Percentiles rank a stretch among this genome's conserved stretches.
These are phyloP conservation scores for Pseudorectes ferrugineus DNA, from an alignment of 2,113 vertebrate species.

Conservation along the genomic window DNA sequence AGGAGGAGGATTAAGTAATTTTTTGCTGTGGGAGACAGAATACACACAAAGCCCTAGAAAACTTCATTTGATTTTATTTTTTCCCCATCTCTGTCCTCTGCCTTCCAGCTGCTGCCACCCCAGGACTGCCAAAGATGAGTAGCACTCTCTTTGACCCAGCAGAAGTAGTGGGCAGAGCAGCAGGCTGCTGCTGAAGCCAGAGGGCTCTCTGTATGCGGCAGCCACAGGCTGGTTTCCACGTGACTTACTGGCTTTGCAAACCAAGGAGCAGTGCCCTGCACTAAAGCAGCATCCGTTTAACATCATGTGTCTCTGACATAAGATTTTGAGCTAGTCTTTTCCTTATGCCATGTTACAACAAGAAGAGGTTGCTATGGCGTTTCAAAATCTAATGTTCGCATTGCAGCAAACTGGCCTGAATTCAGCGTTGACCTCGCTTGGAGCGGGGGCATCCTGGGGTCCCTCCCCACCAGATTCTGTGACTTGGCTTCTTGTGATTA, in stretches of 20 bases:
- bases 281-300: background rate
- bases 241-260: background rate
- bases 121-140: background rate
- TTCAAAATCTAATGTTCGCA: background rate
- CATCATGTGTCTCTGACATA: background rate
- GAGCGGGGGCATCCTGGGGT: background rate
- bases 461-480: background rate
- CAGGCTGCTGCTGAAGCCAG: background rate
- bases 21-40: background rate
- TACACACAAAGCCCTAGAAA: background rate
- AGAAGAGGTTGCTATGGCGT: background rate
- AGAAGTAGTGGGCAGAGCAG: background rate
- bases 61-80: background rate
- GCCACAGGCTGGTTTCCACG: fast-evolving
- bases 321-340: background rate
- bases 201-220: background rate
- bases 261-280: background rate
- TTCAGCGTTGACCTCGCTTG: fast-evolving
- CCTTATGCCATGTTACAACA: background rate
- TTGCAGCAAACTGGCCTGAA: background rate
- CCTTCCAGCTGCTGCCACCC: background rate
- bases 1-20: background rate
- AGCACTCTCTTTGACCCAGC: background rate
- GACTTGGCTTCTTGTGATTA: background rate
- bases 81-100: background rate